Evolutionary conservation across 1,140 invertebrate species (phyloP), one percentile per base, ranked within the genome.

Genomic region (Drosophila fuyamai): DNA sequence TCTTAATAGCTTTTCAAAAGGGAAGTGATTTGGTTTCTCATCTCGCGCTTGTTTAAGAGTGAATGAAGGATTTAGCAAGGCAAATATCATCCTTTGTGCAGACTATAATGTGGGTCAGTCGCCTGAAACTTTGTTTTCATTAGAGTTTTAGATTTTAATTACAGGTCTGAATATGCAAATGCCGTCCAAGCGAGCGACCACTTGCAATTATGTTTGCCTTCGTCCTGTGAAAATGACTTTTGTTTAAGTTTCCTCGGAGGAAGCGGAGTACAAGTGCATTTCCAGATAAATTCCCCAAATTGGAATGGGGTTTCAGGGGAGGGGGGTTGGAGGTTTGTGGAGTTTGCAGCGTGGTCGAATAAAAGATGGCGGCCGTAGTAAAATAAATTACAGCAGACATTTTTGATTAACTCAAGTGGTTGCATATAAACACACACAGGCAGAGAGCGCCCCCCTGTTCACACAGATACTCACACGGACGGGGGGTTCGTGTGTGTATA

Each of bases 321-420:
- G 47, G 48, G 43, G 7, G 8, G 14, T 40, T 32, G 48, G 43
- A 5, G 8, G 14, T 40, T 32, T 6, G 14, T 41, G 50, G 47
- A 18, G 61, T 18, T 54, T 23, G 56, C 32, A 54, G 78, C 63
- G 46, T 54, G 72, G 46, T 60, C 47, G 60, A 83, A 82, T 71
- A 54, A 88, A 88, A 88, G 83, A 88, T 88, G 83, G 83, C 84
- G 84, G 76, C 83, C 77, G 78, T 89, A 89, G 84, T 89, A 89
- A 89, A 89, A 89, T 89, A 89, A 89, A 89, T 89, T 89, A 89
- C 84, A 89, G 84, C 84, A 89, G 84, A 89, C 84, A 88, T 89
- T 89, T 89, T 89, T 89, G 84, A 89, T 89, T 89, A 89, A 89
- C 84, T 89, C 84, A 89, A 89, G 84, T 89, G 84, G 84, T 89